phyloP scores from a whole-genome alignment of 2,113 vertebrate genomes.

The Engystomops pustulosus region DNA sequence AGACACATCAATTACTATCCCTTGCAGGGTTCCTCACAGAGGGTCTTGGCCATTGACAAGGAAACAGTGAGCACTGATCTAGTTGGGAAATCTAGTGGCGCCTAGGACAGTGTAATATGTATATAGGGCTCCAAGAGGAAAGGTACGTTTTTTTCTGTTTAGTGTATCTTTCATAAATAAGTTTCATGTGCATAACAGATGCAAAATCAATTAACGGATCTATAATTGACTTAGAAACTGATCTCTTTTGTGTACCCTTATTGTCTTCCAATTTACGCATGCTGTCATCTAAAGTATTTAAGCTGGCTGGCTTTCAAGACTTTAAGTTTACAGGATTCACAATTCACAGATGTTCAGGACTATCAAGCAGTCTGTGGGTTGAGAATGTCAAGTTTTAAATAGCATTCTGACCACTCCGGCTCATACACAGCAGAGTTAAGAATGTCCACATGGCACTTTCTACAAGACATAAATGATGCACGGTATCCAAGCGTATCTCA shows the following conservation, averaged over 20 bases:
- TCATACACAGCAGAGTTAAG: slow-evolving; percentile 69
- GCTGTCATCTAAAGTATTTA: slow-evolving; percentile 67
- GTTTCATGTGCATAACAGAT: background rate
- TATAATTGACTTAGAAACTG: slow-evolving; percentile 66
- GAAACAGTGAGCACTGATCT: too few relatives aligned
- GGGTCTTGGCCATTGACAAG: too few relatives aligned
- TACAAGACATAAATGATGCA: slow-evolving; percentile 66
- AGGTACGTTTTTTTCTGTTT: too few relatives aligned
- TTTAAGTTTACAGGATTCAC: slow-evolving; percentile 73
- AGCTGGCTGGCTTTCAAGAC: slow-evolving; percentile 72
- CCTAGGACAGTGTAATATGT: too few relatives aligned
- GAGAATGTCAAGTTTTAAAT: slow-evolving; percentile 84
- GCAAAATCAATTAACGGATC: slow-evolving; percentile 63
- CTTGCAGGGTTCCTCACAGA: too few relatives aligned
- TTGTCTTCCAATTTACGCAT: slow-evolving; percentile 64
- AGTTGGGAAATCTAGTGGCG: too few relatives aligned
- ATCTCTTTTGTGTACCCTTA: slow-evolving; percentile 64
- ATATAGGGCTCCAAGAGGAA: too few relatives aligned
- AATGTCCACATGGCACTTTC: slow-evolving; percentile 75
- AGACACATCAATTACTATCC: too few relatives aligned
- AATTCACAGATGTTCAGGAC: slow-evolving; percentile 87
- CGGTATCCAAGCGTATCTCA: slow-evolving; percentile 60
- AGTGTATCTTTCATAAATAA: too few relatives aligned
- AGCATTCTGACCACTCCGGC: slow-evolving; percentile 77
- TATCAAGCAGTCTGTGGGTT: slow-evolving; percentile 77